Conservation (phyloP, 92 coral and sea anemone species). For the Zoanthus gigantus region DNA sequence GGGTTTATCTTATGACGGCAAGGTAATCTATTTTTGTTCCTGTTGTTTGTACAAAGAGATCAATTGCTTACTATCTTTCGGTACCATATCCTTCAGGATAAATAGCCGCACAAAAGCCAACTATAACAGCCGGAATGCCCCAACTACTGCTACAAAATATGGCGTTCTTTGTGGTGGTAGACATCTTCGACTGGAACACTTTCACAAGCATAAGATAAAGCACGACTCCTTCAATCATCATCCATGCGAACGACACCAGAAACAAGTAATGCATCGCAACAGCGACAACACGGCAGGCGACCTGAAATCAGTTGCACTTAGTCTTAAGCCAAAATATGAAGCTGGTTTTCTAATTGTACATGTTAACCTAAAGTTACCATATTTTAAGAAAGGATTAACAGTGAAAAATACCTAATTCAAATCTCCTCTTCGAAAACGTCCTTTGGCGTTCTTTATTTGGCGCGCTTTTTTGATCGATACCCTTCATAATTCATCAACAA, state of each 20-base stretch:
- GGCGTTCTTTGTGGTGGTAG: slow-evolving; percentile 48
- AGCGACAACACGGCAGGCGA: slow-evolving; percentile 58
- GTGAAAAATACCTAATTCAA: too few species aligned
- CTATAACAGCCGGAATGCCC: slow-evolving; percentile 52
- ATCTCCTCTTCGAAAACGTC: too few species aligned
- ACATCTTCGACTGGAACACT: slow-evolving; percentile 59
- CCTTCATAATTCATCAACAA: too few species aligned
- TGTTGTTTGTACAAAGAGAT: neutral
- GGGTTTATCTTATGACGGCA: neutral
- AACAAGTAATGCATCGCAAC: slow-evolving; percentile 60
- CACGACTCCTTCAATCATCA: slow-evolving; percentile 67
- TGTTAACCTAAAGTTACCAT: too few species aligned
- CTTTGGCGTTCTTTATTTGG: too few species aligned
- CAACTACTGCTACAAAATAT: slow-evolving; percentile 59
- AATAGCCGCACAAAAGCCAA: slow-evolving; percentile 16
- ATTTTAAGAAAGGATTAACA: too few species aligned
- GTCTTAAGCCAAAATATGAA: neutral
- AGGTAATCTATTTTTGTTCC: too few species aligned
- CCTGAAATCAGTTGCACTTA: slow-evolving; percentile 14
- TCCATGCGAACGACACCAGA: slow-evolving; percentile 66
- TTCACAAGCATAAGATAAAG: slow-evolving; percentile 67
- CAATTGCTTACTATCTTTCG: slow-evolving; percentile 3
- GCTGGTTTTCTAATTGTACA: too few species aligned
- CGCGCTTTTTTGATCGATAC: too few species aligned
- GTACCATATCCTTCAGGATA: slow-evolving; percentile 39